phyloP scores from a whole-genome alignment of 2,888 invertebrate species.

The Campoplex capitator region DNA sequence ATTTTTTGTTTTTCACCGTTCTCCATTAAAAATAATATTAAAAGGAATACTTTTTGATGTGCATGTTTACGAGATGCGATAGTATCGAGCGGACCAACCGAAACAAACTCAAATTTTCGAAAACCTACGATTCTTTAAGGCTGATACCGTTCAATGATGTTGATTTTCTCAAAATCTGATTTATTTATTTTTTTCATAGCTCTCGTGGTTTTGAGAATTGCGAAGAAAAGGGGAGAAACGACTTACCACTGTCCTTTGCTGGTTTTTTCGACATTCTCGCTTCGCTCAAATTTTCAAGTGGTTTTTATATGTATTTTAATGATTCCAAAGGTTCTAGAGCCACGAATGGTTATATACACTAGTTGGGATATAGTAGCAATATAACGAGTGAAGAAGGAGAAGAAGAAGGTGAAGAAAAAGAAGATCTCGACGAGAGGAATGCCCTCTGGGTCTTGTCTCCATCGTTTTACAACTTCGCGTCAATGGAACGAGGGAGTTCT shows the following conservation, averaged over 20 bases:
- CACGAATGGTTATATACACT: constrained; percentile 12
- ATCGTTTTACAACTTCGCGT: constrained; percentile 55
- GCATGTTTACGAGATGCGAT: background rate
- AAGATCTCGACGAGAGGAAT: constrained; percentile 46
- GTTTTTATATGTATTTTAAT: constrained; percentile 29
- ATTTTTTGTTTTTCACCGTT: background rate
- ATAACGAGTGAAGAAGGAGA: constrained; percentile 44
- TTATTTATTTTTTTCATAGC: background rate
- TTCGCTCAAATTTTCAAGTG: background rate
- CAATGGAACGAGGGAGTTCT: constrained; percentile 37
- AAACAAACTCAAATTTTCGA: background rate
- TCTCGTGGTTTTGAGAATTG: background rate
- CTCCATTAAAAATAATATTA: background rate
- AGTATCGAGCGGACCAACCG: background rate
- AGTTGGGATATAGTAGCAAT: constrained; percentile 46
- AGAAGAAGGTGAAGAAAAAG: constrained; percentile 11
- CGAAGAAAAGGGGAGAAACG: background rate
- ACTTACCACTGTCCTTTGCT: background rate
- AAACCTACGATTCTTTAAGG: background rate
- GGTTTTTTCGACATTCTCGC: constrained; percentile 33
- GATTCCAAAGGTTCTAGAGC: background rate
- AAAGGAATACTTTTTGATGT: constrained; percentile 35
- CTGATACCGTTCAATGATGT: background rate
- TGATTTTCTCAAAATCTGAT: too few species aligned
- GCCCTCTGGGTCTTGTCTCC: constrained; percentile 46